phyloP scores from a whole-genome alignment of 2,797 vertebrate genomes.

The Macrochelys suwanniensis region DNA sequence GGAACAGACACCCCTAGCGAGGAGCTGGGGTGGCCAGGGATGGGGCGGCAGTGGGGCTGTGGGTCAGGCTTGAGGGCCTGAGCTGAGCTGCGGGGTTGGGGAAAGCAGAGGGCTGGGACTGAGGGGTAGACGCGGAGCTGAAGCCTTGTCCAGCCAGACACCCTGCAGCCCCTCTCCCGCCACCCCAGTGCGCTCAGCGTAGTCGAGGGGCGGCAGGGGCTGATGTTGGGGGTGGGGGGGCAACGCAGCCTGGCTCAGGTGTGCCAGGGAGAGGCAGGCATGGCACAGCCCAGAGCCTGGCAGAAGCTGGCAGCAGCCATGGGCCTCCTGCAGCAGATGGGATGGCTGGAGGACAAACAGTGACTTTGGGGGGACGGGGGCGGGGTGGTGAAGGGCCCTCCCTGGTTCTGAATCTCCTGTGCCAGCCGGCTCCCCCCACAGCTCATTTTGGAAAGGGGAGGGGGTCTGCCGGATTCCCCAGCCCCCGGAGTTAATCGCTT shows the following conservation, averaged over 20 bases:
- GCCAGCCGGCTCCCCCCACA: not conserved
- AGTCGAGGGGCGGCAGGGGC: not conserved
- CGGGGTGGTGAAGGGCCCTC: not conserved
- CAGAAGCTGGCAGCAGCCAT: not conserved
- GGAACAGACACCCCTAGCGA: not conserved
- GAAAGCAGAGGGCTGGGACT: no score
- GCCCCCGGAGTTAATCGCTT: not conserved
- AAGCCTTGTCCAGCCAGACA: no score
- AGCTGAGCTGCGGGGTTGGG: not conserved
- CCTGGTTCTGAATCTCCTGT: not conserved
- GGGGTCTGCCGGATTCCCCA: not conserved
- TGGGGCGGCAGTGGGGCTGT: not conserved
- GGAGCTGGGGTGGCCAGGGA: not conserved
- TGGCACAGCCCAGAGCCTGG: not conserved
- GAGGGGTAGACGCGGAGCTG: no score
- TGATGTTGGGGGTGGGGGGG: not conserved
- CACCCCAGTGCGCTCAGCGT: no score
- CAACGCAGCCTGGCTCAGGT: not conserved
- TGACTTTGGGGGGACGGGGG: not conserved
- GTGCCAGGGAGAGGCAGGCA: not conserved
- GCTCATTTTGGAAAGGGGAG: not conserved
- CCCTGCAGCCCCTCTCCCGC: no score
- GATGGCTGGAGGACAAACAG: slow-evolving; percentile 2
- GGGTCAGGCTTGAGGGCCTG: no score
- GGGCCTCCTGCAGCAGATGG: not conserved